Evolutionary conservation across 2,113 vertebrate species (phyloP).

Genomic region (Syngnathus typhle): DNA sequence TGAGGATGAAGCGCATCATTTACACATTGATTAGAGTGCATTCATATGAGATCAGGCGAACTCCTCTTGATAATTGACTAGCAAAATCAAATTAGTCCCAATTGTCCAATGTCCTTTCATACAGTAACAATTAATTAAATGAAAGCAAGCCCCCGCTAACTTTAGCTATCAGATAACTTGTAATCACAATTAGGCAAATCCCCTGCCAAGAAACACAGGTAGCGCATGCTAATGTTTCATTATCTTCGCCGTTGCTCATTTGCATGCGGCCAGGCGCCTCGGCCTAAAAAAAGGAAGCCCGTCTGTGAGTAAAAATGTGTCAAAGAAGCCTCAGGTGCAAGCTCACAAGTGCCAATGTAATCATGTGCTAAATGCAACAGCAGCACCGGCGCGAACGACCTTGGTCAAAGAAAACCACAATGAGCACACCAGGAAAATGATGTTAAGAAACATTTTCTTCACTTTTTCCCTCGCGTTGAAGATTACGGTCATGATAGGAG

Average conservation of each 20-base stretch:
- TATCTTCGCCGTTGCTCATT: slow-evolving; percentile 30
- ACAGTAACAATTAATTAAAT: slow-evolving; percentile 56
- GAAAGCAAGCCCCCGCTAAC: slow-evolving; percentile 34
- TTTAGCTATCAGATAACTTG: slow-evolving; percentile 57
- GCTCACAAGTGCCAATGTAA: background rate
- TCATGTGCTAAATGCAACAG: slow-evolving; percentile 18
- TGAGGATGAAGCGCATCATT: slow-evolving; percentile 26
- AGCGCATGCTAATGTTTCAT: slow-evolving; percentile 54
- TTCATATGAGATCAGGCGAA: slow-evolving; percentile 28
- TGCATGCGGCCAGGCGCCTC: slow-evolving; percentile 38
- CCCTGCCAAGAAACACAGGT: slow-evolving; percentile 15
- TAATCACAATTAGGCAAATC: slow-evolving; percentile 62
- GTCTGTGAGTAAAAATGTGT: background rate
- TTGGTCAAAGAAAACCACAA: background rate
- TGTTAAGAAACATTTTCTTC: slow-evolving; percentile 9
- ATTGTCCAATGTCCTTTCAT: slow-evolving; percentile 51
- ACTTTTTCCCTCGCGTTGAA: background rate
- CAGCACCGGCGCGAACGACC: slow-evolving; percentile 11
- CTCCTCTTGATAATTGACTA: slow-evolving; percentile 47
- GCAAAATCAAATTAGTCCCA: slow-evolving; percentile 51
- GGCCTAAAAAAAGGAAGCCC: slow-evolving; percentile 21
- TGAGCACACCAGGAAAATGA: background rate
- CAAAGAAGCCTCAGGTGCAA: background rate
- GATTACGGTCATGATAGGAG: background rate
- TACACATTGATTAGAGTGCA: slow-evolving; percentile 51